phyloP scores from a whole-genome alignment of 2,113 vertebrate species.

The Phaethon lepturus region DNA sequence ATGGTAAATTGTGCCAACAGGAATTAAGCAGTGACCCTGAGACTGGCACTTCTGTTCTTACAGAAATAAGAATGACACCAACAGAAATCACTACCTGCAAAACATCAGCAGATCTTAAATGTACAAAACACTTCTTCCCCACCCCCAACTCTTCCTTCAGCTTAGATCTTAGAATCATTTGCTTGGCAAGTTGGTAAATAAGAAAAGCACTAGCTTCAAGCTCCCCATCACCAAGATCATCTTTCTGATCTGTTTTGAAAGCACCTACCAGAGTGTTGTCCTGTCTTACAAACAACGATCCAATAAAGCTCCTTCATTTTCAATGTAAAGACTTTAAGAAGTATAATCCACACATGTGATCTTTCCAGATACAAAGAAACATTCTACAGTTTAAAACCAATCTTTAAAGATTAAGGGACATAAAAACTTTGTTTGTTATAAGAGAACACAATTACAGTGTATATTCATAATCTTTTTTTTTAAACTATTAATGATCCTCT shows the following conservation, averaged over 20 bases:
- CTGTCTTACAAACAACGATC: not conserved
- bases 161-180: not conserved
- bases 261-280: not conserved
- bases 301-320: not conserved
- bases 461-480: not conserved
- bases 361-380: not conserved
- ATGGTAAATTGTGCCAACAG: not conserved
- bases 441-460: not conserved
- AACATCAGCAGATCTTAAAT: not conserved
- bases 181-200: not conserved
- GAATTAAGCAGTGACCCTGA: not conserved
- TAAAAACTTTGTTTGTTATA: not conserved
- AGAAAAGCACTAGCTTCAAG: not conserved
- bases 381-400: not conserved
- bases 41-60: not conserved
- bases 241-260: not conserved
- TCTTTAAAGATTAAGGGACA: not conserved
- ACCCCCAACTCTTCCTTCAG: not conserved
- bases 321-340: not conserved
- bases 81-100: not conserved
- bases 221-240: not conserved
- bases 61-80: rapidly evolving
- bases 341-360: not conserved
- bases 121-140: not conserved
- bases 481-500: not conserved